Evolutionary conservation across 2,888 invertebrate species (phyloP).

Genomic region (Ennomos fuscantarius): DNA sequence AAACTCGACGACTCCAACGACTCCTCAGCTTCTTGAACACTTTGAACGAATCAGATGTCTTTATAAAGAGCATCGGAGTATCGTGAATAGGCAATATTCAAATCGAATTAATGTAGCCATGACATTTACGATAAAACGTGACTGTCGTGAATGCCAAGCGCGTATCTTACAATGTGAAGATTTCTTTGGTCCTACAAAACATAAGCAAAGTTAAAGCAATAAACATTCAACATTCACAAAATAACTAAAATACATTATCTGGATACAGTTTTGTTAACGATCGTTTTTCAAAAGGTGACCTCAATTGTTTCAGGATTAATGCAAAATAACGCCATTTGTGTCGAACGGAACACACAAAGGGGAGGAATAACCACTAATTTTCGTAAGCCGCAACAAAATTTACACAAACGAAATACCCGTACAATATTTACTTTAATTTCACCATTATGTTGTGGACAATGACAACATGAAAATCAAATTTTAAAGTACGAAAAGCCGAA

Average conservation of each 20-base stretch:
- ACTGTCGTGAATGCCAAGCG: slow-evolving; percentile 50
- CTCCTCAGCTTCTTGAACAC: slow-evolving; percentile 28
- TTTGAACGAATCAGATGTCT: slow-evolving; percentile 33
- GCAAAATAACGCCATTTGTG: slow-evolving; percentile 22
- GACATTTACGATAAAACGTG: slow-evolving; percentile 44
- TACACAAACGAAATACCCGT: slow-evolving; percentile 30
- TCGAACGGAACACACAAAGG: slow-evolving; percentile 32
- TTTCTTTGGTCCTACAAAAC: slow-evolving; percentile 15
- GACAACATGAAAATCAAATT: slow-evolving; percentile 23
- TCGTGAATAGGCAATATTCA: slow-evolving; percentile 34
- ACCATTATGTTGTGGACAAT: slow-evolving; percentile 31
- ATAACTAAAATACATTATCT: no score
- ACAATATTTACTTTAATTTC: slow-evolving; percentile 31
- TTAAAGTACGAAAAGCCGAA: neutral
- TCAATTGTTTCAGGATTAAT: slow-evolving; percentile 27
- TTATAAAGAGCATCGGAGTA: slow-evolving; percentile 32
- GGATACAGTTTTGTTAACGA: neutral
- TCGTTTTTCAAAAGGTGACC: slow-evolving; percentile 22
- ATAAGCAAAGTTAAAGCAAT: neutral
- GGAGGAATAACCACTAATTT: slow-evolving; percentile 32
- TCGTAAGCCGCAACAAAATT: slow-evolving; percentile 35
- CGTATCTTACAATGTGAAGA: slow-evolving; percentile 25
- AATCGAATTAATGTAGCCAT: slow-evolving; percentile 38
- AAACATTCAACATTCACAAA: no score
- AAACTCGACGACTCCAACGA: slow-evolving; percentile 25